Conservation (phyloP, 2,113 vertebrate genomes). For the Geococcyx californianus region DNA sequence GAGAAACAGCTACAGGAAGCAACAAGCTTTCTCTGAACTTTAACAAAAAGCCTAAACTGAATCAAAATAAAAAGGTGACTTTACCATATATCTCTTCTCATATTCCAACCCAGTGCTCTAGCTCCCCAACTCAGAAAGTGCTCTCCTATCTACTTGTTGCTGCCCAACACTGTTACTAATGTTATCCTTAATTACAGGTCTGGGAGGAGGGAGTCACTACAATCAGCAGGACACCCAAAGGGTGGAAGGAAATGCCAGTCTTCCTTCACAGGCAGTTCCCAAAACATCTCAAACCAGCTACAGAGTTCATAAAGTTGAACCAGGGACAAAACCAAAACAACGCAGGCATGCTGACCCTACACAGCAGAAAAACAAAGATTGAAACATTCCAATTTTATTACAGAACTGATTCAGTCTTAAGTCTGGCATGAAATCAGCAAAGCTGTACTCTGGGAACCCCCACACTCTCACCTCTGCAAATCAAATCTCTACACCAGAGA, state of each 20-base stretch:
- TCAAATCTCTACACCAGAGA: background rate
- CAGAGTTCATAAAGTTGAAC: background rate
- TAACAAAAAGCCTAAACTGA: background rate
- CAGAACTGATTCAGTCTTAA: slow-evolving; percentile 9
- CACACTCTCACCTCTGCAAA: background rate
- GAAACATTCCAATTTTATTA: slow-evolving; percentile 24
- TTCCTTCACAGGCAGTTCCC: background rate
- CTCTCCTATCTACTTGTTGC: background rate
- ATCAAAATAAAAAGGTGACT: background rate
- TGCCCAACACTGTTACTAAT: background rate
- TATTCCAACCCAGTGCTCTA: background rate
- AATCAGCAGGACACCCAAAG: background rate
- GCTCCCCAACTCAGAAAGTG: background rate
- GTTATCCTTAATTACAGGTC: background rate
- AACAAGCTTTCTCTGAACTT: background rate
- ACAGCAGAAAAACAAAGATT: slow-evolving; percentile 10
- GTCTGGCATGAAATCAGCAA: background rate
- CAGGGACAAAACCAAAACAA: slow-evolving; percentile 1
- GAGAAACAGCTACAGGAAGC: background rate
- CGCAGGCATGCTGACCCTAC: background rate
- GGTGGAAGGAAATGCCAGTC: background rate
- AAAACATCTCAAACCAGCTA: slow-evolving; percentile 1
- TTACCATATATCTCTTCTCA: background rate
- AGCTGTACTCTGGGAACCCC: background rate
- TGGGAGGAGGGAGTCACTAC: background rate